Base-by-base conservation (phyloP, 2,888 invertebrate species). In the Troides oblongomaculatus region DNA sequence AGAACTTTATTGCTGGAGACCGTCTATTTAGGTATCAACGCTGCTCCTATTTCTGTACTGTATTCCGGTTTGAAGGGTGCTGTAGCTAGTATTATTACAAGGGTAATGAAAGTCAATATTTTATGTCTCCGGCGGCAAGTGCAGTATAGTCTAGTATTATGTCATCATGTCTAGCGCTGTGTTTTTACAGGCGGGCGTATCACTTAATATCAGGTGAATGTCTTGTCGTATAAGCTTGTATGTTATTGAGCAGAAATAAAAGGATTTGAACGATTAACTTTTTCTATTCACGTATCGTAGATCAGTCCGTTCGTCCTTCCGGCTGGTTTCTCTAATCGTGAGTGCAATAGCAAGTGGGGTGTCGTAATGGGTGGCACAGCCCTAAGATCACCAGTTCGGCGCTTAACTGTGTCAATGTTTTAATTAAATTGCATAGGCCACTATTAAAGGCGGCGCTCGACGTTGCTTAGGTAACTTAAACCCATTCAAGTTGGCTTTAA, bases 261-360 rank as follows among this genome's bases (percentile, higher is more conserved):
- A 79, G 83, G 84, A 84, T n/a, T 82, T 81, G 76, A 77, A 74
- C 78, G 72, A 76, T 78, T 79, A 83, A 83, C 79, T 75, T 80
- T 83, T 80, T 79, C 81, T 74, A 79, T 81, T 81, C 88, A 87
- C 86, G 87, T 87, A 81, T 78, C 74, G 58, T 64, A 80, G 80
- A 81, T 84, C 77, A 75, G 77, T 79, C 76, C 61, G 79, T 76
- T 74, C 73, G 81, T 86, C 84, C 84, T 84, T 88, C 86, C 88
- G 76, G 81, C 76, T 77, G 80, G 90, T 91, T 91, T 91, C 92
- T 86, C 84, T 84, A 74, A 73, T 77, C 90, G 90, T 89, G 92
- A 83, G 78, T 79, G 85, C 81, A 86, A 86, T 90, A 72, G 21
- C 68, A 74, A 75, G 64, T 70, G 62, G 62, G 58, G 74, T 77